Percentiles rank a stretch among this genome's conserved stretches.
Evolutionary conservation across 2,113 vertebrate genomes (phyloP).

Genomic region (Aplodontia rufa): DNA sequence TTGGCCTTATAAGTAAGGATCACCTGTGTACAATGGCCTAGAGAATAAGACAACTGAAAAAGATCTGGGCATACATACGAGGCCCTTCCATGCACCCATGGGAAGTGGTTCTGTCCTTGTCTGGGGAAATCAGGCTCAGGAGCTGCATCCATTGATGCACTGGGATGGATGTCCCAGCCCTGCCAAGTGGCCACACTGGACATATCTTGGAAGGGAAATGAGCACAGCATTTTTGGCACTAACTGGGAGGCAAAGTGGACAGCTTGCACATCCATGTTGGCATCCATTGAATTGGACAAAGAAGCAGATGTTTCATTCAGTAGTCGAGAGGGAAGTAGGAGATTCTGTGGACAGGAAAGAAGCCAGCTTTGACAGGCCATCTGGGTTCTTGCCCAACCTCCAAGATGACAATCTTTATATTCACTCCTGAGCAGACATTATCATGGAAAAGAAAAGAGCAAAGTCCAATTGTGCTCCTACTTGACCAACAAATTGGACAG

Average conservation of each 20-base stretch:
- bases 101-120: not conserved
- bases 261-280: rapidly evolving
- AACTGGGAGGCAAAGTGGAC: not conserved
- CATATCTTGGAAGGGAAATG: not conserved
- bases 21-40: rapidly evolving
- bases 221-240: not conserved
- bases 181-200: rapidly evolving
- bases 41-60: too few species aligned
- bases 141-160: not conserved
- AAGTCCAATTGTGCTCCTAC: not conserved
- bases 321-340: not conserved
- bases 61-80: not conserved
- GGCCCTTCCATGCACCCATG: not conserved
- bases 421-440: not conserved
- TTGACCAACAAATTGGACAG: rapidly evolving
- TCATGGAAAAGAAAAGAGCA: not conserved
- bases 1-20: not conserved
- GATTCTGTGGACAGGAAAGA: not conserved
- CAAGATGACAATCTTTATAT: not conserved
- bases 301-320: not conserved
- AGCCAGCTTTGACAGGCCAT: not conserved
- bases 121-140: not conserved
- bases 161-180: not conserved
- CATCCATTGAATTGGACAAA: not conserved
- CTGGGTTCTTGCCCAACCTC: not conserved